Conservation (phyloP, 2,888 invertebrate genomes). For the Amblyjoppa proteus region DNA sequence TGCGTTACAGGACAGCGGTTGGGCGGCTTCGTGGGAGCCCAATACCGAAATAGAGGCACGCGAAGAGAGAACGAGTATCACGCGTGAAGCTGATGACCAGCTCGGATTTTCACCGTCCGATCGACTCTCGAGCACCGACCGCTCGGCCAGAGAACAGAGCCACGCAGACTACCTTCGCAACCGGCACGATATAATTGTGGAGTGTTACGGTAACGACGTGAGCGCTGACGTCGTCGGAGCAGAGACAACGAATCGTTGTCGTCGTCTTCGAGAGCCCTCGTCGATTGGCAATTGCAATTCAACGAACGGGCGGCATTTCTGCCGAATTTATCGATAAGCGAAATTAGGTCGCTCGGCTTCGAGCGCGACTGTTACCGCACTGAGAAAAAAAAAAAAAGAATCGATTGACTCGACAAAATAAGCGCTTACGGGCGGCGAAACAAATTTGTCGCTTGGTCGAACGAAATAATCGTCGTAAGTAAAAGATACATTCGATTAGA, state of each 20-base stretch:
- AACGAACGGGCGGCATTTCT: background rate
- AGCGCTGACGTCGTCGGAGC: background rate
- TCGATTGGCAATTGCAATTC: background rate
- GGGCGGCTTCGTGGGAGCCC: conserved; percentile 34
- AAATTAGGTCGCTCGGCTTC: conserved; percentile 55
- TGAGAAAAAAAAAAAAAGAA: too few relatives aligned
- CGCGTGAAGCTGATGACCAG: conserved; percentile 69
- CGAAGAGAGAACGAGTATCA: conserved; percentile 69
- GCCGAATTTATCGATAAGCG: background rate
- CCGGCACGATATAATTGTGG: conserved; percentile 21
- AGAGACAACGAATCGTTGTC: background rate
- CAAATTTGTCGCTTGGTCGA: too few relatives aligned
- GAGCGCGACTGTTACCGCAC: conserved; percentile 3
- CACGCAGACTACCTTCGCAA: conserved; percentile 58
- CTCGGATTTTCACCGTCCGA: conserved; percentile 38
- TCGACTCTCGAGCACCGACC: conserved; percentile 19
- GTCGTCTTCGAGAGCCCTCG: background rate
- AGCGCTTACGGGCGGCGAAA: too few relatives aligned
- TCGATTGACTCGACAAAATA: too few relatives aligned
- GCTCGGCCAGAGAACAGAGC: conserved; percentile 39
- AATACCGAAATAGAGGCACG: conserved; percentile 70
- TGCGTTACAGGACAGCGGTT: background rate
- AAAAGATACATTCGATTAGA: too few relatives aligned
- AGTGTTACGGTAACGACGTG: conserved; percentile 3
- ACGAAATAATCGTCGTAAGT: too few relatives aligned